phyloP scores from a whole-genome alignment of 1,140 invertebrate species.

The Brachionus rotundiformis region DNA sequence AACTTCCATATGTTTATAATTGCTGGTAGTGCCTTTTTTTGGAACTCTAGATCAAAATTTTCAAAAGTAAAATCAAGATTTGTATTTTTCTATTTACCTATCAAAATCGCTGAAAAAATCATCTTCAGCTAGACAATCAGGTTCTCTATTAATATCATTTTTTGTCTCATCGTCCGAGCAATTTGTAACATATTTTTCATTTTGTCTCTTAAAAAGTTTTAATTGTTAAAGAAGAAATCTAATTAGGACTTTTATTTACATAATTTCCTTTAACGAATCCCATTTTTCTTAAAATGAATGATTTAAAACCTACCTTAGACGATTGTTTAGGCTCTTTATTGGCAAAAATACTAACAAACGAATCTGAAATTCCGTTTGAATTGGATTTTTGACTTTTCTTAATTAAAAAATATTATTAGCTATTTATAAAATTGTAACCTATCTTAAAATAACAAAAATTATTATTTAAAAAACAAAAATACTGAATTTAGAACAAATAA shows the following conservation, averaged over 20 bases:
- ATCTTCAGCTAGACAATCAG: too few relatives aligned
- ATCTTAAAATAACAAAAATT: too few relatives aligned
- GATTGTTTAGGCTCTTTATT: neutral
- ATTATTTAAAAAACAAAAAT: too few relatives aligned
- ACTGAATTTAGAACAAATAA: too few relatives aligned
- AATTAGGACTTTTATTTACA: neutral
- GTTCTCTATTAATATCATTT: too few relatives aligned
- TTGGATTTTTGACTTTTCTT: neutral
- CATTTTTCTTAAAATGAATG: conserved; percentile 20
- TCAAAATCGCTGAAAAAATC: conserved; percentile 43
- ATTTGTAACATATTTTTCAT: neutral
- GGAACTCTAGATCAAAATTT: conserved; percentile 44
- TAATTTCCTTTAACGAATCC: conserved; percentile 1
- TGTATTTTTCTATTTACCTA: neutral
- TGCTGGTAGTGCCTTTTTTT: neutral
- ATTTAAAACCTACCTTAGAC: neutral
- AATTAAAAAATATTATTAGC: neutral
- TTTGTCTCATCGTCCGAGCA: neutral
- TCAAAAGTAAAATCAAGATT: neutral
- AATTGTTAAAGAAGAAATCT: neutral
- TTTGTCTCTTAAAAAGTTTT: neutral
- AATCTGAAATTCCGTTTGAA: neutral
- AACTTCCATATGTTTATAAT: conserved; percentile 55
- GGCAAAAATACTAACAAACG: neutral
- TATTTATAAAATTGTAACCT: too few relatives aligned